phyloP scores from a whole-genome alignment of 2,797 vertebrate genomes.

The Acrossocheilus wenchowensis region DNA sequence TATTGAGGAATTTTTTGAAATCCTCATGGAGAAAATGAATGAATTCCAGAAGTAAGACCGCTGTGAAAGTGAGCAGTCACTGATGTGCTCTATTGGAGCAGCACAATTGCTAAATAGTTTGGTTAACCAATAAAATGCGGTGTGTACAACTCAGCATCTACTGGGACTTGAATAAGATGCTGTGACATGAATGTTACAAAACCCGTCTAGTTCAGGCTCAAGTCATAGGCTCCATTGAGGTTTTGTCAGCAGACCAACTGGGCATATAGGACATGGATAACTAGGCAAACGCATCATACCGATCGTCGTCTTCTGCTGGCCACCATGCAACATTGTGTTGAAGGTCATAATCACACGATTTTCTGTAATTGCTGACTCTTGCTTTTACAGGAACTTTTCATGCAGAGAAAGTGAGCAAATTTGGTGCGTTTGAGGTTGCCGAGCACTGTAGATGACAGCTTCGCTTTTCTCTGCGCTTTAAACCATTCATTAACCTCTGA shows the following conservation, averaged over 20 bases:
- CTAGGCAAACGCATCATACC: neutral
- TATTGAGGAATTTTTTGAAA: neutral
- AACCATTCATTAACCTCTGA: constrained; percentile 67
- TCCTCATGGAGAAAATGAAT: neutral
- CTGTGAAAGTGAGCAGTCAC: neutral
- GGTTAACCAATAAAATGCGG: constrained; percentile 17
- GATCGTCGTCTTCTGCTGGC: constrained; percentile 25
- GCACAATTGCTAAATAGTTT: constrained; percentile 21
- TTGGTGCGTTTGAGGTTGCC: constrained; percentile 43
- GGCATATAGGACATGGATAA: neutral
- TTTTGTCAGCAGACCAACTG: constrained; percentile 16
- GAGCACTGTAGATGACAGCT: constrained; percentile 60
- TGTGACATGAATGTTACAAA: neutral
- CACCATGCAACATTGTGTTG: constrained; percentile 29
- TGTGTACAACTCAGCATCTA: neutral
- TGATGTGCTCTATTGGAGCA: neutral
- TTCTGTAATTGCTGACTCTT: constrained; percentile 57
- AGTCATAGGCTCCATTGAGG: neutral
- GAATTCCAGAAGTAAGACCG: neutral
- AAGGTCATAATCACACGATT: constrained; percentile 40
- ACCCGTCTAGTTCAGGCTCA: constrained; percentile 9
- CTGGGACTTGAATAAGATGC: constrained; percentile 14
- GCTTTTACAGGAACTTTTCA: constrained; percentile 55
- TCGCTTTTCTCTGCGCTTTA: constrained; percentile 19
- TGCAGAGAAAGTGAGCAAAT: constrained; percentile 41